A percentile compares a stretch with the other conserved stretches of the same genome.
phyloP scores from a whole-genome alignment of 1,140 invertebrate genomes.

The Lordiphosa clarofinis region DNA sequence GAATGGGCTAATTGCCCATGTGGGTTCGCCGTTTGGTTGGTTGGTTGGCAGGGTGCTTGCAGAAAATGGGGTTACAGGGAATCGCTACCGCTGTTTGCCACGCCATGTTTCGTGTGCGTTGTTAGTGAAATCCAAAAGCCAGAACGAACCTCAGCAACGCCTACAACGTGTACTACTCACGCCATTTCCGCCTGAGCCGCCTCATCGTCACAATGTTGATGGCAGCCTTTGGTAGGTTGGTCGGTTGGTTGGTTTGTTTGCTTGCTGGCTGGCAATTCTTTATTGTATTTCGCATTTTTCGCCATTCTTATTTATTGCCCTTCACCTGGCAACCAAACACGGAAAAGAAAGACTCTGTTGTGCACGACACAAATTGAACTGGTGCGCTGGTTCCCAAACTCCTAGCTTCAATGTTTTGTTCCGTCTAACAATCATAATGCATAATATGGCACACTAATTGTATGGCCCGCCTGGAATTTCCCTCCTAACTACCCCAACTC shows the following conservation, averaged over 20 bases:
- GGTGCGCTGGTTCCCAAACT: constrained; percentile 2
- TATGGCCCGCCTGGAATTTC: constrained; percentile 34
- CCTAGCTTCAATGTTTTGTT: not conserved
- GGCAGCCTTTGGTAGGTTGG: constrained; percentile 23
- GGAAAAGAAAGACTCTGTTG: constrained; percentile 2
- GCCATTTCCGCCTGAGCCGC: constrained; percentile 45
- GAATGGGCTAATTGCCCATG: constrained; percentile 26
- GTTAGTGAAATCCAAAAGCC: constrained; percentile 13
- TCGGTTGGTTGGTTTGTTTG: constrained; percentile 33
- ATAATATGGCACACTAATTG: constrained; percentile 59
- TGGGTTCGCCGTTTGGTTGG: not conserved
- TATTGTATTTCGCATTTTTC: constrained; percentile 75
- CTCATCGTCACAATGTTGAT: constrained; percentile 23
- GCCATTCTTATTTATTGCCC: constrained; percentile 70
- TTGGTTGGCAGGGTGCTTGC: constrained; percentile 14
- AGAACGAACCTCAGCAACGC: constrained; percentile 34
- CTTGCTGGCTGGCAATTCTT: constrained; percentile 56
- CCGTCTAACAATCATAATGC: constrained; percentile 60
- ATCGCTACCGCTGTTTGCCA: constrained; percentile 62
- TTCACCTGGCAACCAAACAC: constrained; percentile 56
- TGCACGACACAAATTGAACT: constrained; percentile 40
- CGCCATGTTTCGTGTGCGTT: constrained; percentile 76
- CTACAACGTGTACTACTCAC: constrained; percentile 64
- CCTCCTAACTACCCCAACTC: not conserved
- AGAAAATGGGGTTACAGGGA: constrained; percentile 27